Conservation (phyloP, 2,113 vertebrate genomes). For the Panthera uncia region DNA sequence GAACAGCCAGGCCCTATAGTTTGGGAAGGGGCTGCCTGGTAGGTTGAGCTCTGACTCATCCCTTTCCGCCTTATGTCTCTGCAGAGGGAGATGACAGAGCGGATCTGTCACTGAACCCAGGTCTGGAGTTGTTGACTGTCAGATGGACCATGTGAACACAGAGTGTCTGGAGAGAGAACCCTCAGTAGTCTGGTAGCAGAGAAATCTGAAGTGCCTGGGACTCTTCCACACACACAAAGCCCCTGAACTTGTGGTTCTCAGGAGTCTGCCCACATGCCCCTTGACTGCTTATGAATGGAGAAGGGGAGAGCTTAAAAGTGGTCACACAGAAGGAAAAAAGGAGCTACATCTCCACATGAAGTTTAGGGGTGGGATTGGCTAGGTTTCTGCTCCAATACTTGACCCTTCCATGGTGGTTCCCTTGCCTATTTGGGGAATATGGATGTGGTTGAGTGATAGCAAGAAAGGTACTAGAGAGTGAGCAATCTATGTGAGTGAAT, state of each 20-base stretch:
- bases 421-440: background rate
- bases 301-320: background rate
- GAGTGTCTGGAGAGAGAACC: background rate
- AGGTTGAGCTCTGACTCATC: conserved; percentile 26
- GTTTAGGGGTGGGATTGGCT: background rate
- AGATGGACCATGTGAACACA: conserved; percentile 45
- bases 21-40: background rate
- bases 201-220: background rate
- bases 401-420: background rate
- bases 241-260: conserved; percentile 45
- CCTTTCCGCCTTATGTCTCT: conserved; percentile 61
- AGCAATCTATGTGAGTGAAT: background rate
- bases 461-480: conserved; percentile 24
- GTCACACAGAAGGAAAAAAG: conserved; percentile 1
- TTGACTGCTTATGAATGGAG: conserved; percentile 5
- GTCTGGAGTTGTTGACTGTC: conserved; percentile 29
- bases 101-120: conserved; percentile 89
- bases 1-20: background rate
- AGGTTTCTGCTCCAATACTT: conserved; percentile 27
- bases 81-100: conserved; percentile 95
- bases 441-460: background rate
- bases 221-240: background rate
- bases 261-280: background rate
- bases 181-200: conserved; percentile 19
- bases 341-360: background rate